These are phyloP conservation scores for Synanthedon vespiformis DNA, from an alignment of 2,888 invertebrate genomes.

Conservation along the genomic window DNA sequence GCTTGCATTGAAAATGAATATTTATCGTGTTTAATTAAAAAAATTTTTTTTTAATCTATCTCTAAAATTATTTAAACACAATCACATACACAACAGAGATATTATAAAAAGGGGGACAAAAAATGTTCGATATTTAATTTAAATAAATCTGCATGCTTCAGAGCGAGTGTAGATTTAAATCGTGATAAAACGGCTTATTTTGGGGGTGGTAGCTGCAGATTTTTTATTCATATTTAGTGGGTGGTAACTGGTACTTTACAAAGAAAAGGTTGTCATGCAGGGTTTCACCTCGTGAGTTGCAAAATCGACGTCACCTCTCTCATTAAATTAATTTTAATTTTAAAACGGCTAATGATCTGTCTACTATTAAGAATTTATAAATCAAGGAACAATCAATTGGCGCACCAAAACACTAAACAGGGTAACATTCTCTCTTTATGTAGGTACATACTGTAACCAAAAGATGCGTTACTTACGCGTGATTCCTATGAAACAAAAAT, in stretches of 20 bases:
- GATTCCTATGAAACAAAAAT: constrained; percentile 70
- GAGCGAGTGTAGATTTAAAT: background rate
- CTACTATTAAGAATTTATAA: background rate
- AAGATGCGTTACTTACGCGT: constrained; percentile 59
- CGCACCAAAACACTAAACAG: constrained; percentile 36
- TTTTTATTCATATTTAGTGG: too few species aligned
- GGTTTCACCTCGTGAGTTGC: background rate
- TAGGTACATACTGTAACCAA: constrained; percentile 36
- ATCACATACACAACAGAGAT: background rate
- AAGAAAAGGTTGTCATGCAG: background rate
- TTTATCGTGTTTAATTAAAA: background rate
- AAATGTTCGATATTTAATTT: background rate
- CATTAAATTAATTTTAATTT: too few species aligned
- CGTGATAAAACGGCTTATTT: background rate
- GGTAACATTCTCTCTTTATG: constrained; percentile 45
- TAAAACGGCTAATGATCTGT: too few species aligned
- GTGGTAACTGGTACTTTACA: background rate
- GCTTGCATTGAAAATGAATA: background rate
- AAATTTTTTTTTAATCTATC: background rate
- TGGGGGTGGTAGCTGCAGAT: background rate
- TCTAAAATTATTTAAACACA: background rate
- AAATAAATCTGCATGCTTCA: background rate
- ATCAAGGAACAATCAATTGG: constrained; percentile 17
- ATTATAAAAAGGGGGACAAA: background rate
- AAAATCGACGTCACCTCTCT: background rate